phyloP scores from a whole-genome alignment of 2,797 vertebrate genomes.

The Gallinago solitaria region DNA sequence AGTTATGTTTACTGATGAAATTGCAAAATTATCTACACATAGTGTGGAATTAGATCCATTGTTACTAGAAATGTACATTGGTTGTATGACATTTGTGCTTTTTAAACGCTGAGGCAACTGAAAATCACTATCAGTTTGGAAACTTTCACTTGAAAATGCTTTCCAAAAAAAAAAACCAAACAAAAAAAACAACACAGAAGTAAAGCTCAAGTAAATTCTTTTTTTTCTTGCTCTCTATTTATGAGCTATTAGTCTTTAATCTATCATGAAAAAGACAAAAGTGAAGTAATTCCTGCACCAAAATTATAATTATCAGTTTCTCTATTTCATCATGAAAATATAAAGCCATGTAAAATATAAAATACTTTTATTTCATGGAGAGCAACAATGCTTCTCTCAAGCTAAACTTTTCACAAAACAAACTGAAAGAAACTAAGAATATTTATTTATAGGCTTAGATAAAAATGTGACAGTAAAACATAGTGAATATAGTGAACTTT shows the following conservation, averaged over 20 bases:
- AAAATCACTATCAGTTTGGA: background rate
- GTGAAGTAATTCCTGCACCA: background rate
- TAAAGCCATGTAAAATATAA: background rate
- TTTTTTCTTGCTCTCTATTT: background rate
- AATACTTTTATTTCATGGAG: background rate
- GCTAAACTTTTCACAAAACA: background rate
- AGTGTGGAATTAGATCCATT: background rate
- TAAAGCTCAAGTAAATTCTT: background rate
- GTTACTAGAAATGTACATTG: background rate
- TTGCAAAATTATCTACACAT: conserved; percentile 30
- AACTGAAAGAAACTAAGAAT: background rate
- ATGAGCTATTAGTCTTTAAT: background rate
- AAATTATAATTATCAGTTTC: background rate
- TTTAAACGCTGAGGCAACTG: background rate
- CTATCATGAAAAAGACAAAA: background rate
- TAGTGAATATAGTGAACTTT: background rate
- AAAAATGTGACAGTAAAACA: background rate
- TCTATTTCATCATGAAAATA: background rate
- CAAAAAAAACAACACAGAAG: background rate
- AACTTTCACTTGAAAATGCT: background rate
- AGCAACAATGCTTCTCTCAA: background rate
- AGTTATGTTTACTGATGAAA: background rate
- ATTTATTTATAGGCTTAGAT: background rate
- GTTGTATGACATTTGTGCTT: background rate
- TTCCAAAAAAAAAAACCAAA: background rate